Percentiles rank a stretch among this genome's conserved stretches.
These are phyloP conservation scores for Cryptomyrus ogoouensis DNA, from an alignment of 2,113 vertebrate species.

Conservation along the genomic window DNA sequence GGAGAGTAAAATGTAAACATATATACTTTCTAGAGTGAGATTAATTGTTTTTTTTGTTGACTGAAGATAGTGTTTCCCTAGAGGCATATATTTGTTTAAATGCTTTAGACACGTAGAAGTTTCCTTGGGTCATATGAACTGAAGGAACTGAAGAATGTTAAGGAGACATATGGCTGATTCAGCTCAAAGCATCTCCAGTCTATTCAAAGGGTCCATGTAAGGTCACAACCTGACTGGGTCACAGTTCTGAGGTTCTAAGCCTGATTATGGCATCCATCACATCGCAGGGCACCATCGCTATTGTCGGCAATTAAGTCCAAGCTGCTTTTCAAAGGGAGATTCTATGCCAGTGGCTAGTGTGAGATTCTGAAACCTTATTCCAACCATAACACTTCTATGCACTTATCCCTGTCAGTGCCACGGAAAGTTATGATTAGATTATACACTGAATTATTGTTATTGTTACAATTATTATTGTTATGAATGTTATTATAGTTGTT, in stretches of 20 bases:
- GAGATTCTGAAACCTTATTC: background rate
- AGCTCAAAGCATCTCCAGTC: constrained; percentile 16
- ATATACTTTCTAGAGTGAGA: background rate
- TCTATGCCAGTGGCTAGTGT: background rate
- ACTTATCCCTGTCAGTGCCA: background rate
- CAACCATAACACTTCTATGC: background rate
- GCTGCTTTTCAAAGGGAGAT: background rate
- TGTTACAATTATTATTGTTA: background rate
- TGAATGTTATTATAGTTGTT: background rate
- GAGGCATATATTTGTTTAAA: background rate
- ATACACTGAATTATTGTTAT: background rate
- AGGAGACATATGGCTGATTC: constrained; percentile 22
- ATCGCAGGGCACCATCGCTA: background rate
- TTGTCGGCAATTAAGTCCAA: background rate
- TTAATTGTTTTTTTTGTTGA: background rate
- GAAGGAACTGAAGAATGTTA: background rate
- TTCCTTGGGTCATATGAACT: background rate
- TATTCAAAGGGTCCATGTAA: constrained; percentile 7
- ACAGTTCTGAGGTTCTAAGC: background rate
- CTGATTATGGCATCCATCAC: background rate
- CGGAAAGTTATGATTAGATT: background rate
- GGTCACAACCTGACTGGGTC: constrained; percentile 8
- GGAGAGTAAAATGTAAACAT: background rate
- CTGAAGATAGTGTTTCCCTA: background rate
- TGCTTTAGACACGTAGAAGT: background rate